A percentile compares a stretch with the other conserved stretches of the same genome.
Conservation (phyloP, 2,797 vertebrate species). For the Zalophus californianus region DNA sequence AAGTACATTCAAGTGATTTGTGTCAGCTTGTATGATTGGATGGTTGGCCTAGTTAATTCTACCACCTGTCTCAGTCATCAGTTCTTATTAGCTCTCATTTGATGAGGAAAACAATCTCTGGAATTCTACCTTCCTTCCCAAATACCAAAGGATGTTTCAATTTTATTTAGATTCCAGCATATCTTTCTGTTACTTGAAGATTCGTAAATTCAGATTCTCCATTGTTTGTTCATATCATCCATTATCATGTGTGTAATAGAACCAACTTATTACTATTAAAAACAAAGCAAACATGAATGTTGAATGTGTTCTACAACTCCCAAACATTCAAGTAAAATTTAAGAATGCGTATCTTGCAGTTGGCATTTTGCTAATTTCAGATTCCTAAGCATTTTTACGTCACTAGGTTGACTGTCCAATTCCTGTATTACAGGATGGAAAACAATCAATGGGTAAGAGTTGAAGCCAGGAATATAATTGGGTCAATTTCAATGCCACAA, state of each 20-base stretch:
- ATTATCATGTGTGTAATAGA: constrained; percentile 31
- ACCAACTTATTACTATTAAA: constrained; percentile 16
- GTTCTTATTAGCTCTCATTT: constrained; percentile 73
- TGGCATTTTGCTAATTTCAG: constrained; percentile 25
- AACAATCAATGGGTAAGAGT: neutral
- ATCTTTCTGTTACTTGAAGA: constrained; percentile 50
- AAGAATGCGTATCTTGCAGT: neutral
- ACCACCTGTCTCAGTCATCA: constrained; percentile 75
- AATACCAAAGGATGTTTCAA: constrained; percentile 26
- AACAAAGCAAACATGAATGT: neutral
- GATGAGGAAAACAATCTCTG: constrained; percentile 63
- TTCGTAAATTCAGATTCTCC: constrained; percentile 49
- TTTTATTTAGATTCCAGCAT: constrained; percentile 60
- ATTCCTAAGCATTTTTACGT: constrained; percentile 35
- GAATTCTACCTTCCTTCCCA: constrained; percentile 55
- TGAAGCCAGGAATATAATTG: constrained; percentile 27
- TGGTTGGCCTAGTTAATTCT: constrained; percentile 75
- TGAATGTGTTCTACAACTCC: neutral
- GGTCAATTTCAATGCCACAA: neutral
- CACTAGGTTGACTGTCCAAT: neutral
- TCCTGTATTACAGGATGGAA: neutral
- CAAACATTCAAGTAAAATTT: constrained; percentile 49
- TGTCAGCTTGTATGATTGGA: constrained; percentile 77
- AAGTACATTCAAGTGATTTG: constrained; percentile 78
- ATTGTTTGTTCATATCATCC: constrained; percentile 15